Conservation (phyloP, 1,140 invertebrate species). For the Sminthurides bifidus region DNA sequence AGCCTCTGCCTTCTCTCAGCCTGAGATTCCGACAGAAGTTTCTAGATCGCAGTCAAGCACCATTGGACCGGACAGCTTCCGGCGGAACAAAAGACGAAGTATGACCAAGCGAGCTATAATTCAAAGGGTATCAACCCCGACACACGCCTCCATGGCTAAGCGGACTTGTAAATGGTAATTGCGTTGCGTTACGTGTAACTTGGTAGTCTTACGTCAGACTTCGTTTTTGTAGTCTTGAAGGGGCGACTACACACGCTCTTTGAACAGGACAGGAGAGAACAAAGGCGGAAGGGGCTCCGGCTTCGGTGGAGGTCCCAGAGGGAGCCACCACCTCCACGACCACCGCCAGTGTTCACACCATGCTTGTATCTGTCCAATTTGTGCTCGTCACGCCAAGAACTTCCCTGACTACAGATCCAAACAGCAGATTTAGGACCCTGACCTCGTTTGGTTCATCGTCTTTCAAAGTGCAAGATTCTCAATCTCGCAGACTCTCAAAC, state of each 20-base stretch:
- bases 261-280: not conserved
- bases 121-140: slow-evolving; percentile 15
- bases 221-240: not conserved
- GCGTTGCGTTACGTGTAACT: not conserved
- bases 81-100: not conserved
- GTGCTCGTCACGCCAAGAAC: slow-evolving; percentile 20
- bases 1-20: not conserved
- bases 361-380: slow-evolving; percentile 6
- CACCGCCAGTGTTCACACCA: slow-evolving; percentile 4
- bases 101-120: slow-evolving; percentile 18
- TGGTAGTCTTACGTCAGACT: not conserved
- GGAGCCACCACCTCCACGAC: not conserved
- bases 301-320: not conserved
- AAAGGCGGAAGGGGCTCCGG: not conserved
- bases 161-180: slow-evolving; percentile 14
- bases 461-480: too few relatives aligned
- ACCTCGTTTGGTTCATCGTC: too few relatives aligned
- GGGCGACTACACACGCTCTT: not conserved
- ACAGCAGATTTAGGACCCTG: too few relatives aligned
- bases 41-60: not conserved
- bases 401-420: slow-evolving; percentile 9
- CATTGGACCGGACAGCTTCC: not conserved
- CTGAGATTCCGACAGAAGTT: not conserved
- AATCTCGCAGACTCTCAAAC: too few relatives aligned
- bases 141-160: slow-evolving; percentile 13